These are phyloP conservation scores for Pristionchus fissidentatus DNA, from an alignment of 2,888 invertebrate species.

Conservation along the genomic window DNA sequence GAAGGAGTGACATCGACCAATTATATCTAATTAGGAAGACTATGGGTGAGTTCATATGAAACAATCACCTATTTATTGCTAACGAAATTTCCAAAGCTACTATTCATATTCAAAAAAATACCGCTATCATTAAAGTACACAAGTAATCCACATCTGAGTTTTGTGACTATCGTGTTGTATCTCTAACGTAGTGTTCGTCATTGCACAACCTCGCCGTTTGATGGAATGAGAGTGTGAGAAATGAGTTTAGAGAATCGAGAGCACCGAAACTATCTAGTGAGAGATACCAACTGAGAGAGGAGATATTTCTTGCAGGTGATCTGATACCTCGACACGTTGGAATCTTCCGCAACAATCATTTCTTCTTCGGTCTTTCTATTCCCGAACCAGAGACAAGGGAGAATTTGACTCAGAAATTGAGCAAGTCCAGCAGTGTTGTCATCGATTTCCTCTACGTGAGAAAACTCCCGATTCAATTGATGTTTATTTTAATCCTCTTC, in stretches of 20 bases:
- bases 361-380: conserved; percentile 90
- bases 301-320: conserved; percentile 81
- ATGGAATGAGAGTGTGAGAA: too few relatives aligned
- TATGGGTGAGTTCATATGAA: conserved; percentile 80
- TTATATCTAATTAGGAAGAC: conserved; percentile 94
- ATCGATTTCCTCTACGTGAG: conserved; percentile 88
- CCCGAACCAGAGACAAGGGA: conserved; percentile 90
- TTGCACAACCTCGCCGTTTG: too few relatives aligned
- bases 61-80: too few relatives aligned
- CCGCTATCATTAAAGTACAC: too few relatives aligned
- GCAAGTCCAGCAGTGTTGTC: conserved; percentile 83
- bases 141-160: too few relatives aligned
- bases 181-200: too few relatives aligned
- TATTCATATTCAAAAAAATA: neutral
- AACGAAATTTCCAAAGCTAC: neutral
- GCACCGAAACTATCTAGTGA: neutral
- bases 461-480: neutral
- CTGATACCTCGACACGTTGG: conserved; percentile 93
- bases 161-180: too few relatives aligned
- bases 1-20: conserved; percentile 98
- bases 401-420: conserved; percentile 89
- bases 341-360: conserved; percentile 95
- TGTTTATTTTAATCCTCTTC: conserved; percentile 32
- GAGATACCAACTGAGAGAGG: neutral
- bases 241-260: neutral